Conservation (phyloP, 2,797 vertebrate species). For the Botia kubotai region DNA sequence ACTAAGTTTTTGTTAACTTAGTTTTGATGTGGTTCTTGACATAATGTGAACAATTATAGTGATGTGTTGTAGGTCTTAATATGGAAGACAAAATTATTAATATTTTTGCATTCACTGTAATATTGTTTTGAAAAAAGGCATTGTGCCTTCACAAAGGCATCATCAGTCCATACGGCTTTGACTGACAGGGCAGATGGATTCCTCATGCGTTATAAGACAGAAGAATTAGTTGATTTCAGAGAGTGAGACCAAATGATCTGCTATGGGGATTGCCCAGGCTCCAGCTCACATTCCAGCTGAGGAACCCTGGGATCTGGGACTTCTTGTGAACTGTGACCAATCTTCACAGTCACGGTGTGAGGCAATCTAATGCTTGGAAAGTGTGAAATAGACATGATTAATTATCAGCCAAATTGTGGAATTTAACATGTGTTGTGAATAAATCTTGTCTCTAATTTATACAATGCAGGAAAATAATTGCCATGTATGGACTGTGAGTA, state of each 20-base stretch:
- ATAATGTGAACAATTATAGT: too few species aligned
- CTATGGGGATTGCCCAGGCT: constrained; percentile 64
- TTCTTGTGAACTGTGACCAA: neutral
- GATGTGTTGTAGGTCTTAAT: neutral
- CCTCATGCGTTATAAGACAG: constrained; percentile 38
- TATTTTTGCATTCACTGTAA: neutral
- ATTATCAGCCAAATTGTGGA: neutral
- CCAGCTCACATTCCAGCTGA: constrained; percentile 62
- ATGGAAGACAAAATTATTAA: neutral
- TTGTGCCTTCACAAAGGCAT: constrained; percentile 18
- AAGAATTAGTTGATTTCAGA: constrained; percentile 52
- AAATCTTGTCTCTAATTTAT: neutral
- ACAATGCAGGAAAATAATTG: neutral
- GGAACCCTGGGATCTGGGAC: constrained; percentile 27
- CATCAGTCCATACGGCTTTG: constrained; percentile 34
- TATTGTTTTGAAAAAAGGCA: neutral
- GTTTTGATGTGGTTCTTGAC: too few species aligned
- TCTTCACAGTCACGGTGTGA: constrained; percentile 2
- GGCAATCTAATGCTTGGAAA: constrained; percentile 8
- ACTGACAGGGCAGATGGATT: constrained; percentile 54
- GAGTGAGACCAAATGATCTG: constrained; percentile 68
- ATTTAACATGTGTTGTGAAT: neutral
- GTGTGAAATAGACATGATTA: constrained; percentile 26
- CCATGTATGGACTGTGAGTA: neutral
- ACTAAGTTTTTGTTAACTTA: too few species aligned